These are phyloP conservation scores for Pegoplata infirma DNA, from an alignment of 2,888 invertebrate genomes.

Conservation along the genomic window DNA sequence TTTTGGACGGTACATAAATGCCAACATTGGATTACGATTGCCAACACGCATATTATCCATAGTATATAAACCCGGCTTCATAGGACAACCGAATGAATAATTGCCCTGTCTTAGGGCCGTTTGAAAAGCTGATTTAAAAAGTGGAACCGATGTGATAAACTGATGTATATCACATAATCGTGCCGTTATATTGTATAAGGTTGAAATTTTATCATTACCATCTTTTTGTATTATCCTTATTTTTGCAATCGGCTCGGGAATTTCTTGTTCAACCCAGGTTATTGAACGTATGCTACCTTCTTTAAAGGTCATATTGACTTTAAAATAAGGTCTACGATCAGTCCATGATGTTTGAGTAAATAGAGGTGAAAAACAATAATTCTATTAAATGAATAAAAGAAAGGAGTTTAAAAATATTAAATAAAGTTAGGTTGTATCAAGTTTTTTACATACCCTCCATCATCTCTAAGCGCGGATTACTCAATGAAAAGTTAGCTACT, in stretches of 20 bases:
- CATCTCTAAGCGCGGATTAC: too few species aligned
- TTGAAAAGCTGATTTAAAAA: constrained; percentile 67
- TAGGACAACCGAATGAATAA: constrained; percentile 68
- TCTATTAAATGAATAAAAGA: too few species aligned
- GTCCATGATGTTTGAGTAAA: constrained; percentile 67
- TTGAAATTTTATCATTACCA: constrained; percentile 53
- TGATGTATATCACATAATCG: constrained; percentile 65
- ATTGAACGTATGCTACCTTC: constrained; percentile 64
- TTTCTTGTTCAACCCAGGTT: constrained; percentile 66
- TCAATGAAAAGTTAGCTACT: too few species aligned
- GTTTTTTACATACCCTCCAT: too few species aligned
- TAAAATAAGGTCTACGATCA: constrained; percentile 66
- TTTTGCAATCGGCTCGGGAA: constrained; percentile 63
- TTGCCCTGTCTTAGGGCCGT: constrained; percentile 67
- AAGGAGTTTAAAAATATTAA: too few species aligned
- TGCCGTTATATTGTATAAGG: constrained; percentile 68
- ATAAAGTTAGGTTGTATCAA: too few species aligned
- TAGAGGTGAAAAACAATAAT: constrained; percentile 60
- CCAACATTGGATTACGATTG: constrained; percentile 31
- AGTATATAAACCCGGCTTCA: constrained; percentile 65
- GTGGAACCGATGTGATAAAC: constrained; percentile 66
- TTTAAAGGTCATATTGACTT: constrained; percentile 70
- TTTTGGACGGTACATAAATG: constrained; percentile 65
- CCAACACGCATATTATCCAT: constrained; percentile 33
- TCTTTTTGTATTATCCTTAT: constrained; percentile 62